These are phyloP conservation scores for Mesembrinibis cayennensis DNA, from an alignment of 2,113 vertebrate species.

Conservation along the genomic window DNA sequence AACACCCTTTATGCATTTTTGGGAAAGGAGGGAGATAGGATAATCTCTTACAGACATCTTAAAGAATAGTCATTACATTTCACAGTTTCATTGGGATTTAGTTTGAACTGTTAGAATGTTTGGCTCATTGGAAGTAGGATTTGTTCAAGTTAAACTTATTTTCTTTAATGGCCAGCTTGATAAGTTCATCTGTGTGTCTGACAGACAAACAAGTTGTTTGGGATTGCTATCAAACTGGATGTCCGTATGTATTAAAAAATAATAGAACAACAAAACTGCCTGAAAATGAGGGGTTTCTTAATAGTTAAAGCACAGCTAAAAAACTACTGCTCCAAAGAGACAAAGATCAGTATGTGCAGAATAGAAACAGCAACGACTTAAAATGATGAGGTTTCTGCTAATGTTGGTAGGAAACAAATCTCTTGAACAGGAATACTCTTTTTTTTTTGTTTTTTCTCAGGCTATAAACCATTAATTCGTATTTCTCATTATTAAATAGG, in stretches of 20 bases:
- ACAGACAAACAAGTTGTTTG: background rate
- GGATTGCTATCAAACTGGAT: background rate
- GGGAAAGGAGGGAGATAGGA: background rate
- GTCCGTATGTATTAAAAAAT: background rate
- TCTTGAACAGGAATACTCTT: background rate
- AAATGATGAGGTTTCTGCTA: background rate
- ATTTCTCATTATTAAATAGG: background rate
- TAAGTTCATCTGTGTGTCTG: background rate
- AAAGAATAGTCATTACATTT: background rate
- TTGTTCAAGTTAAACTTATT: background rate
- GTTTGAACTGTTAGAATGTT: background rate
- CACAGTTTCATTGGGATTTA: background rate
- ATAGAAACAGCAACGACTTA: background rate
- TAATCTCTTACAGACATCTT: background rate
- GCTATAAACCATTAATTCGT: background rate
- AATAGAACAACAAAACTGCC: background rate
- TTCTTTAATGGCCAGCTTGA: background rate
- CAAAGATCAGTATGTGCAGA: background rate
- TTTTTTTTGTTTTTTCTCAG: background rate
- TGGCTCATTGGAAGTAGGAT: background rate
- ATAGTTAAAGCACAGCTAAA: background rate
- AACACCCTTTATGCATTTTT: background rate
- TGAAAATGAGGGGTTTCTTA: background rate
- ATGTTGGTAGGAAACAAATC: background rate
- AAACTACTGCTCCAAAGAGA: background rate